Evolutionary conservation across 2,113 vertebrate genomes (phyloP), one percentile per base, ranked within the genome.

Genomic region (Tor tambroides): DNA sequence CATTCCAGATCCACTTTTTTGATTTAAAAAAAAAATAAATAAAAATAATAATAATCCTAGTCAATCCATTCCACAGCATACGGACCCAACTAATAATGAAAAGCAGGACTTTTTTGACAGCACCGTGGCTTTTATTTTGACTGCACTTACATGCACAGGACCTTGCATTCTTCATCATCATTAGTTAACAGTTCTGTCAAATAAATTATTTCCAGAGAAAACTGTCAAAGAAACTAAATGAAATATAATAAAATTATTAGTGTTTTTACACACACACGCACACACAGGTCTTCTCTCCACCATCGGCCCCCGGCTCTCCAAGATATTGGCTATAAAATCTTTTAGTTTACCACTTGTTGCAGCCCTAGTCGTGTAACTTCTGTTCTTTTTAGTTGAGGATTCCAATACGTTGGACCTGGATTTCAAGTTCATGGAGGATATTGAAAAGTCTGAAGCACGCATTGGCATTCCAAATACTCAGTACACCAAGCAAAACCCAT

Each of bases 401-500:
- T 97, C 96, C 91, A 94, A 95, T 94, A 97, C 96, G 91, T 95
- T 99, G 91, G 98, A 98, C 90, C 97, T 99, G 94, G 98, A 99
- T 93, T 99, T 99, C 91, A 96, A 95, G 88, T 99, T 99, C 93
- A 99, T 99, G 97, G 98, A 99, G 95, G 97, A 98, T 93, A 99
- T 99, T 87, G 98, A 99, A 93, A 98, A 95, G 91, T 99, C 98
- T 35, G 98, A 99, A 94, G 98, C 98, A 0, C 98, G 98, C 84
- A 98, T 96, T 90, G 98, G 98, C 96, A 99, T 99, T 96, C 98
- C 98, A 86, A 98, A 95, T 91, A 98, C 98, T 80, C 97, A 98
- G 84, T 99, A 99, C 93, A 97, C 97, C 90, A 97, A 97, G 92
- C 97, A 99, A 95, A 96, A 95, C 90, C 96, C 97, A 81, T 99